Percentiles rank a stretch among this genome's conserved stretches.
These are phyloP conservation scores for Willowsia nigromaculata DNA, from an alignment of 2,888 invertebrate species.

Conservation along the genomic window DNA sequence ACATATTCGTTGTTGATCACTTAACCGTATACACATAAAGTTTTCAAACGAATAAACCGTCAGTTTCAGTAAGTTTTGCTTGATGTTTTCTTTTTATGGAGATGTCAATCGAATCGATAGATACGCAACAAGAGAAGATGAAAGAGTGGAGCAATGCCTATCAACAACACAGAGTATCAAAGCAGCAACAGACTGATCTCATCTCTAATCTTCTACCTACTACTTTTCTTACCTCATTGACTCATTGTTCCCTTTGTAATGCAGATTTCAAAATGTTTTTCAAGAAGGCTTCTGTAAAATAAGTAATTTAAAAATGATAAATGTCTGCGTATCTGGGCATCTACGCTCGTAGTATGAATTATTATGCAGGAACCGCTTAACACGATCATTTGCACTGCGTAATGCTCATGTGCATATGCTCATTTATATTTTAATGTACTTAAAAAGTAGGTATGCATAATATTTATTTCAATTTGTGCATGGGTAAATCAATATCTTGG, in stretches of 20 bases:
- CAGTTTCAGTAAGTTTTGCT: background rate
- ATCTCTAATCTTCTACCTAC: slow-evolving; percentile 1
- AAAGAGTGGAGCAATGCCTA: background rate
- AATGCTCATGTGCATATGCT: no score
- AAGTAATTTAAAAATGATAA: background rate
- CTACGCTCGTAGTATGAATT: no score
- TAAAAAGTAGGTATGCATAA: no score
- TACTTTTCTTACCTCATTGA: background rate
- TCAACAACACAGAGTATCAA: background rate
- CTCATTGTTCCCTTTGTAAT: slow-evolving; percentile 22
- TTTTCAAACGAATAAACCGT: background rate
- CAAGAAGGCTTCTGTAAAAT: background rate
- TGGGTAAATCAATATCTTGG: slow-evolving; percentile 24
- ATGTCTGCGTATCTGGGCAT: no score
- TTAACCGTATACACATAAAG: slow-evolving; percentile 54
- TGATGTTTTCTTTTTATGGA: slow-evolving; percentile 28
- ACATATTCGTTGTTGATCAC: slow-evolving; percentile 57
- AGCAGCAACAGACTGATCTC: background rate
- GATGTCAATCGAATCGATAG: slow-evolving; percentile 41
- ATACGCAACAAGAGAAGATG: background rate
- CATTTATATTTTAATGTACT: background rate
- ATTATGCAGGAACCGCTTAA: no score
- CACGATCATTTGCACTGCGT: no score
- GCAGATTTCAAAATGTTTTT: slow-evolving; percentile 27
- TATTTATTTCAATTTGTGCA: background rate